Conservation (phyloP, 2,113 vertebrate species). For the Dascyllus trimaculatus region DNA sequence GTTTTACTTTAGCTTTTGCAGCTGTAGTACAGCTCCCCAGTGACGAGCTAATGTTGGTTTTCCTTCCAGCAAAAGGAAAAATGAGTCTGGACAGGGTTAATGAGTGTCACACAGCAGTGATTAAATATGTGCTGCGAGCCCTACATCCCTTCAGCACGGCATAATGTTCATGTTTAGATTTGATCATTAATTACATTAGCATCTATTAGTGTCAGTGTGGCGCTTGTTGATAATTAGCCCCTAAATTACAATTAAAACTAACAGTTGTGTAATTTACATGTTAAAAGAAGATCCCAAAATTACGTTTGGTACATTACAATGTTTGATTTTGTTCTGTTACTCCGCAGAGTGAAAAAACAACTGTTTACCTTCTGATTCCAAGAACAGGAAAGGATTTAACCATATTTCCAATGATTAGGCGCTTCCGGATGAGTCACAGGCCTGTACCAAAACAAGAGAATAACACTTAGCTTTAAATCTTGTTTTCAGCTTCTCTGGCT, state of each 20-base stretch:
- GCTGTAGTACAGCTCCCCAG: not conserved
- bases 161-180: not conserved
- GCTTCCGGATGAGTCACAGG: too few relatives aligned
- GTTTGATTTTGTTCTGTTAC: too few relatives aligned
- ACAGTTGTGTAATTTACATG: not conserved
- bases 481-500: too few relatives aligned
- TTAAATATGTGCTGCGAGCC: not conserved
- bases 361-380: too few relatives aligned
- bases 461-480: too few relatives aligned
- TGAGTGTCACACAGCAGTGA: not conserved
- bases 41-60: not conserved
- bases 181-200: not conserved
- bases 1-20: too few relatives aligned
- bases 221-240: not conserved
- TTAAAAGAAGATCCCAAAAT: too few relatives aligned
- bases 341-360: too few relatives aligned
- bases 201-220: not conserved
- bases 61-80: not conserved
- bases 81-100: not conserved
- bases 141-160: not conserved
- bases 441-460: too few relatives aligned
- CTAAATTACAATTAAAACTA: not conserved
- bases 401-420: too few relatives aligned
- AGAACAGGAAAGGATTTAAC: too few relatives aligned
- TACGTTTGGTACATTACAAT: too few relatives aligned